phyloP scores from a whole-genome alignment of 37 sponge, comb jelly and placozoan species.

The Ianthella basta region DNA sequence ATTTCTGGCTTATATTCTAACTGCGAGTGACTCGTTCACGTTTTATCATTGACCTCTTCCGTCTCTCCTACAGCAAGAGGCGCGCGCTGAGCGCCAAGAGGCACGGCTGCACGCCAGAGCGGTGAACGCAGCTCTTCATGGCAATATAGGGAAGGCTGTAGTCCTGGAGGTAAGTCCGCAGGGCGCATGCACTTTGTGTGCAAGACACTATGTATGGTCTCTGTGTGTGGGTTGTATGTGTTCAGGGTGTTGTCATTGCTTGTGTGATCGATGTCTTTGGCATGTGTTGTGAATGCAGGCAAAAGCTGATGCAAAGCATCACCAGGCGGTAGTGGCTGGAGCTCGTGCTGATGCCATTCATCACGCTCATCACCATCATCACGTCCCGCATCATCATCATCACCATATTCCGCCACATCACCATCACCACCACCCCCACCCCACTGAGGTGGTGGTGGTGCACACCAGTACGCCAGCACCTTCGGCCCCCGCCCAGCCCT shows the following conservation, averaged over 20 bases:
- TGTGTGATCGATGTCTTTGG: not conserved
- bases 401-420: conserved; percentile 26
- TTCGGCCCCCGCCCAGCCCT: not conserved
- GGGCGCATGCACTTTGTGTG: not conserved
- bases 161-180: conserved; percentile 54
- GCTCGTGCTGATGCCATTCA: conserved; percentile 61
- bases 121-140: conserved; percentile 81
- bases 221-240: not conserved
- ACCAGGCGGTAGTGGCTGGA: conserved; percentile 60
- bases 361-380: conserved; percentile 40
- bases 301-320: conserved; percentile 65
- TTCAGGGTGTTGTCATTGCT: not conserved
- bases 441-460: conserved; percentile 52
- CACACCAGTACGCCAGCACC: conserved; percentile 5
- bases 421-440: conserved; percentile 37
- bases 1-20: too few species aligned
- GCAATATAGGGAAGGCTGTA: conserved; percentile 76
- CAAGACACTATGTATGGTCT: not conserved
- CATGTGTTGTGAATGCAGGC: conserved; percentile 35
- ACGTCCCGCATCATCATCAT: conserved; percentile 20
- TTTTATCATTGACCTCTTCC: too few species aligned
- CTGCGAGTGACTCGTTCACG: too few species aligned
- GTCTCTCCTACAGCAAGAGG: conserved; percentile 60
- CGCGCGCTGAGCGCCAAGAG: conserved; percentile 64
- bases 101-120: conserved; percentile 70